phyloP scores from a whole-genome alignment of 35 echinoderm and acorn worm genomes.

The Heliocidaris erythrogramma region DNA sequence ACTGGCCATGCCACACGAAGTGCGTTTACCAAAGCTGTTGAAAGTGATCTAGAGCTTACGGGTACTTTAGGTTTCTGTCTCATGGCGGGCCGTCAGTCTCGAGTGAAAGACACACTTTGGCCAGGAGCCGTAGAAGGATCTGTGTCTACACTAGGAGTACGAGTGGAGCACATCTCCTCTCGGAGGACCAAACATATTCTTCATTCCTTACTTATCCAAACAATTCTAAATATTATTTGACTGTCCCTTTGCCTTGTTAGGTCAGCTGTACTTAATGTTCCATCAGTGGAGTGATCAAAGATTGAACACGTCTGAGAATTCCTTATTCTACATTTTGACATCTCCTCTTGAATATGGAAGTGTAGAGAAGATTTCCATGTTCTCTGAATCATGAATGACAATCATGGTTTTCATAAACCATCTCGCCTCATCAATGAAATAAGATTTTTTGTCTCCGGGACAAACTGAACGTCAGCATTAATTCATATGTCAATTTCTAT shows the following conservation, averaged over 20 bases:
- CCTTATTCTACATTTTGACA: background rate
- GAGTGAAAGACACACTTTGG: too few species aligned
- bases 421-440: background rate
- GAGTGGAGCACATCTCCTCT: too few species aligned
- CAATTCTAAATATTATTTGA: background rate
- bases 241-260: background rate
- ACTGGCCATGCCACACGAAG: too few species aligned
- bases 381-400: background rate
- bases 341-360: background rate
- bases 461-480: background rate
- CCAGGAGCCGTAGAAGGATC: too few species aligned
- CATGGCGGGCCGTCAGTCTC: too few species aligned
- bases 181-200: background rate
- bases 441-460: background rate
- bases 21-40: too few species aligned
- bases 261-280: background rate
- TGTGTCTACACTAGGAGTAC: too few species aligned
- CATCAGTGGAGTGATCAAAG: background rate
- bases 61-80: too few species aligned
- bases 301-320: background rate
- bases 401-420: background rate
- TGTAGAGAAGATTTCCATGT: background rate
- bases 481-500: background rate
- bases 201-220: background rate
- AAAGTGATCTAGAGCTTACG: too few species aligned